Conservation (phyloP, 2,797 vertebrate species). For the Pseudopleuronectes americanus region DNA sequence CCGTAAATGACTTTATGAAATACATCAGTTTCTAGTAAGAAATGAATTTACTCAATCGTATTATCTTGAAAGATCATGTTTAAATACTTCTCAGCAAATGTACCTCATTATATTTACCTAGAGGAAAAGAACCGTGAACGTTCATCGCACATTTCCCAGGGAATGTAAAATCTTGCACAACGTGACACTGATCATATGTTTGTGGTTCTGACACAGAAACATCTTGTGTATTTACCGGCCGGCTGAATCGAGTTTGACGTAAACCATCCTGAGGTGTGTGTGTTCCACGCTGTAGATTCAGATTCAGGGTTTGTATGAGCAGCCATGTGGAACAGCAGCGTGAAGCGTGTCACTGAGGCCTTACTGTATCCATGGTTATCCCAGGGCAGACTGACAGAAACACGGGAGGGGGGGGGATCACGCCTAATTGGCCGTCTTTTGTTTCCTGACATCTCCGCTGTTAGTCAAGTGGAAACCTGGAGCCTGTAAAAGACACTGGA, state of each 20-base stretch:
- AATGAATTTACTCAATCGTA: slow-evolving; percentile 12
- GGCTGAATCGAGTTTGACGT: slow-evolving; percentile 5
- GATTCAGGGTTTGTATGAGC: slow-evolving; percentile 38
- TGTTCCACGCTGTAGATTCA: slow-evolving; percentile 39
- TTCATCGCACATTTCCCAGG: slow-evolving; percentile 2
- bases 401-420: slow-evolving; percentile 12
- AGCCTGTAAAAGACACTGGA: slow-evolving; percentile 2
- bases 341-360: slow-evolving; percentile 69
- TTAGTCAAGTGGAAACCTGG: slow-evolving; percentile 17
- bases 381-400: slow-evolving; percentile 32
- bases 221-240: too few relatives aligned
- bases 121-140: slow-evolving; percentile 1
- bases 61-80: slow-evolving; percentile 3
- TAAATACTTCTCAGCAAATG: slow-evolving; percentile 10
- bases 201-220: background rate
- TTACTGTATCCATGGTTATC: slow-evolving; percentile 70
- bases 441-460: slow-evolving; percentile 8
- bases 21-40: too few relatives aligned
- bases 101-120: slow-evolving; percentile 27
- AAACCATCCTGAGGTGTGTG: slow-evolving; percentile 12
- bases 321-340: slow-evolving; percentile 33
- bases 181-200: background rate
- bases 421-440: slow-evolving; percentile 15
- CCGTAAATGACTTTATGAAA: too few relatives aligned
- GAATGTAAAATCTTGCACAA: background rate